phyloP scores from a whole-genome alignment of 2,888 invertebrate species.

The Synergus japonicus region DNA sequence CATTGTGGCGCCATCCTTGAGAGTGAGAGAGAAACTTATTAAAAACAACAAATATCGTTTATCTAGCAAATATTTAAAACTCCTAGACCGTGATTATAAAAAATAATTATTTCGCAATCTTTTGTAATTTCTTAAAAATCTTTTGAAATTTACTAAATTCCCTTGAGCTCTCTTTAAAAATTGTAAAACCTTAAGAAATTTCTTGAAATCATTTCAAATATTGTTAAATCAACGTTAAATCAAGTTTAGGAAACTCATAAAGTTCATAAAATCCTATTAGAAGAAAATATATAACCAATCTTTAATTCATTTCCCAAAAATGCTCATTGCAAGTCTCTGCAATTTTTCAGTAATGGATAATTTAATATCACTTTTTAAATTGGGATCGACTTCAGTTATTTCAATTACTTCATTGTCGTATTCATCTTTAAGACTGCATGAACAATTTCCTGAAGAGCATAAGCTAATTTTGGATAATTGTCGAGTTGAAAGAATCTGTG shows the following conservation, averaged over 20 bases:
- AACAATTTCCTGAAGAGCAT: slow-evolving; percentile 37
- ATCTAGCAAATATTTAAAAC: too few relatives aligned
- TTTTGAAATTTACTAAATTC: too few relatives aligned
- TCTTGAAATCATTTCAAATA: too few relatives aligned
- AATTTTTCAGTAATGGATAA: background rate
- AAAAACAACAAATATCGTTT: background rate
- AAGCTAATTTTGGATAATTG: slow-evolving; percentile 48
- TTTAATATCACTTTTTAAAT: background rate
- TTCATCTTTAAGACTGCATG: slow-evolving; percentile 42
- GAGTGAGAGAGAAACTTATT: background rate
- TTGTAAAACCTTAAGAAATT: too few relatives aligned
- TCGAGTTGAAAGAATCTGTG: slow-evolving; percentile 30
- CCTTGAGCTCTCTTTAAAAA: too few relatives aligned
- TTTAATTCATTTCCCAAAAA: background rate
- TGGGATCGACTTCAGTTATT: slow-evolving; percentile 15
- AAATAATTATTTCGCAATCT: too few relatives aligned
- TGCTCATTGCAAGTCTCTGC: background rate
- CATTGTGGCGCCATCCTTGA: slow-evolving; percentile 35
- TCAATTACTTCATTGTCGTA: slow-evolving; percentile 7
- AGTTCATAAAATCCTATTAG: background rate
- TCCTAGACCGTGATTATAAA: too few relatives aligned
- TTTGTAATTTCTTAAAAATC: too few relatives aligned
- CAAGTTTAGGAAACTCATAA: background rate
- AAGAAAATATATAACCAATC: background rate
- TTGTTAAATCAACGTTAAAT: too few relatives aligned